phyloP scores from a whole-genome alignment of 2,113 vertebrate species.

The Diglossa brunneiventris region DNA sequence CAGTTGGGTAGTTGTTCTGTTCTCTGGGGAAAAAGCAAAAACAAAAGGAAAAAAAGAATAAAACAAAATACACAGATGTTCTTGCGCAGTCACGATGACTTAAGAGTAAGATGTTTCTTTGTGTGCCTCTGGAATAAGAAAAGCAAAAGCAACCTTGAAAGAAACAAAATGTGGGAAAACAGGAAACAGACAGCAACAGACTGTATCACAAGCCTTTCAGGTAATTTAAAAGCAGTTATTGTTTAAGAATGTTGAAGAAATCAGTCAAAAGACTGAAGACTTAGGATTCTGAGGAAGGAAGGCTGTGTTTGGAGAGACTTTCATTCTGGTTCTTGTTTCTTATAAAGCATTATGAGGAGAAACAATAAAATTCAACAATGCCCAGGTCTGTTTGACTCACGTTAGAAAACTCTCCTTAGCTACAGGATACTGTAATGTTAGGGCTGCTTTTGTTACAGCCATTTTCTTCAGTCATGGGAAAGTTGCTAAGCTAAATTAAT shows the following conservation, averaged over 20 bases:
- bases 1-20: neutral
- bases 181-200: constrained; percentile 15
- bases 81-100: neutral
- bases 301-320: neutral
- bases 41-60: neutral
- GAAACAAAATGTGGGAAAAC: constrained; percentile 32
- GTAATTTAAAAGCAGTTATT: neutral
- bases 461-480: neutral
- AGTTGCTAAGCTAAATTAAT: neutral
- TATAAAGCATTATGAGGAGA: neutral
- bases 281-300: neutral
- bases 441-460: neutral
- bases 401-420: neutral
- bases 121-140: neutral
- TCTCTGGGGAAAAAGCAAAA: neutral
- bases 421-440: neutral
- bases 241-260: neutral
- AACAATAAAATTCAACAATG: neutral
- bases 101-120: constrained; percentile 1
- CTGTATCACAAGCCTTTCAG: neutral
- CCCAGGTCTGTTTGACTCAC: neutral
- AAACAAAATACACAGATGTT: neutral
- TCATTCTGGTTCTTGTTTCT: neutral
- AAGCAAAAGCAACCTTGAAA: constrained; percentile 36
- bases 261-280: neutral